Conservation (phyloP, 1,140 invertebrate species). For the Dendrolimus kikuchii region DNA sequence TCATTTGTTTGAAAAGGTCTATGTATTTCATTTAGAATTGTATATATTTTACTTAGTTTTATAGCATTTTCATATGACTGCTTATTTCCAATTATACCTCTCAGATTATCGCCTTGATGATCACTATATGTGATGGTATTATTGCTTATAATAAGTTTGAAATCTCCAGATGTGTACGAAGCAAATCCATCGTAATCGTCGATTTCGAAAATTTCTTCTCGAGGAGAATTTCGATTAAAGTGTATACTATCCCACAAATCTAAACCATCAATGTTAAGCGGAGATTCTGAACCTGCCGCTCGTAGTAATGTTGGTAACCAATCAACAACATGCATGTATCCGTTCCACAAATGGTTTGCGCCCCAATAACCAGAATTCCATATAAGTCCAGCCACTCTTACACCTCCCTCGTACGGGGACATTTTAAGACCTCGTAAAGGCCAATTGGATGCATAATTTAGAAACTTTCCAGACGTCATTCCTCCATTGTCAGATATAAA, state of each 20-base stretch:
- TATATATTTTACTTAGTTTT: constrained; percentile 33
- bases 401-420: constrained; percentile 90
- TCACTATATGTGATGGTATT: constrained; percentile 23
- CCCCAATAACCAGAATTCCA: constrained; percentile 81
- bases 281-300: constrained; percentile 28
- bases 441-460: constrained; percentile 90
- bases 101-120: constrained; percentile 39
- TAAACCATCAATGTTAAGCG: constrained; percentile 42
- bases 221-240: constrained; percentile 30
- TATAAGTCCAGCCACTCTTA: constrained; percentile 82
- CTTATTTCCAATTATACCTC: constrained; percentile 28
- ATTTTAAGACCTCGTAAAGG: constrained; percentile 88
- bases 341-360: constrained; percentile 76
- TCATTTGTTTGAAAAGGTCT: constrained; percentile 22
- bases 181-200: constrained; percentile 40
- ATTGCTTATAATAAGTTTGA: constrained; percentile 44
- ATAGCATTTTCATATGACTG: constrained; percentile 37
- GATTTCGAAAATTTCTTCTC: constrained; percentile 45
- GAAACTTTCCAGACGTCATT: constrained; percentile 78
- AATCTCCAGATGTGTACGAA: constrained; percentile 41
- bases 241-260: constrained; percentile 45
- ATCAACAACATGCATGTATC: constrained; percentile 88
- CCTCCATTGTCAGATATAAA: constrained; percentile 89
- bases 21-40: constrained; percentile 27
- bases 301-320: constrained; percentile 87